Evolutionary conservation across 2,113 vertebrate genomes (phyloP).

Genomic region (Manacus vitellinus): DNA sequence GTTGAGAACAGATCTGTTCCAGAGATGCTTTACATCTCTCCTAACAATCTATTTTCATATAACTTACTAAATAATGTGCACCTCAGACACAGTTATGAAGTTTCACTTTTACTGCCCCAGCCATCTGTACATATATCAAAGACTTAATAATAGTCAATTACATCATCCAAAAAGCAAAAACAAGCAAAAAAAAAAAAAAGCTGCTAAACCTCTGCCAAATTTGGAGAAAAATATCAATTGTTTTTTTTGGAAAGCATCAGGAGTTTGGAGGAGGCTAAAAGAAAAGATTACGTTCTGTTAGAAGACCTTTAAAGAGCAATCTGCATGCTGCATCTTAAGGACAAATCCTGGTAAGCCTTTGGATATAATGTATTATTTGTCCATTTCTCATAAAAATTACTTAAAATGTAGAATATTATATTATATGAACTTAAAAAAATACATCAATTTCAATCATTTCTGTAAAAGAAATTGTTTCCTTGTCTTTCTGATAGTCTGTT

Average conservation of each 20-base stretch:
- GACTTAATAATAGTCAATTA: neutral
- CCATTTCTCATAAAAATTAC: neutral
- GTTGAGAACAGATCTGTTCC: neutral
- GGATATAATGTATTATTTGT: neutral
- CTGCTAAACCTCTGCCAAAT: neutral
- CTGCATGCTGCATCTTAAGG: neutral
- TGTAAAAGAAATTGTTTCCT: neutral
- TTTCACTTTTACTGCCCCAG: neutral
- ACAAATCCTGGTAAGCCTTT: neutral
- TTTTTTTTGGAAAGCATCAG: neutral
- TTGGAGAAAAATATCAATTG: neutral
- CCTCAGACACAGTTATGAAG: neutral
- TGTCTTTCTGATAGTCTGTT: neutral
- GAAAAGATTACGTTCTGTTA: neutral
- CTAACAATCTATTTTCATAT: neutral
- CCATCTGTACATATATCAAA: neutral
- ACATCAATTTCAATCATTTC: neutral
- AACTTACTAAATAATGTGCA: neutral
- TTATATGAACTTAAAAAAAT: neutral
- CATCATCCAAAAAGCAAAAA: neutral
- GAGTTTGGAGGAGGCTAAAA: neutral
- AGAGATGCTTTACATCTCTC: neutral
- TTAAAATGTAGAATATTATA: neutral
- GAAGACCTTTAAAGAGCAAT: neutral
- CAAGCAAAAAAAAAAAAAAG: neutral